Conservation (phyloP, 2,888 invertebrate species). For the Apodemia mormo region DNA sequence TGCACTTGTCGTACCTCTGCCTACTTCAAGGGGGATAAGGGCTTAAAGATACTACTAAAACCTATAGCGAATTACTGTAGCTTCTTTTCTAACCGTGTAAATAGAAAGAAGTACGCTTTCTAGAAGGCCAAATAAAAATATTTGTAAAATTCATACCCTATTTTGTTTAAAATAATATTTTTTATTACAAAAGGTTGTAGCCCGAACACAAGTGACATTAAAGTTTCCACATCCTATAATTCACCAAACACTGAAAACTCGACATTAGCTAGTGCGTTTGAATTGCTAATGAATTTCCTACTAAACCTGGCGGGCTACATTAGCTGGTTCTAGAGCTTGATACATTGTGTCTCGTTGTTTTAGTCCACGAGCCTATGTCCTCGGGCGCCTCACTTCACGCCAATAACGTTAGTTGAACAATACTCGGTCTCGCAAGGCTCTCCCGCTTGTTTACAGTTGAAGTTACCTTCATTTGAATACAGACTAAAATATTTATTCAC, state of each 20-base stretch:
- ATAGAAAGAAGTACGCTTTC: no score
- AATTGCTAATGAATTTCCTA: conserved; percentile 22
- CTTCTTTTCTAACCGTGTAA: no score
- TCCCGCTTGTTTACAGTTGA: conserved; percentile 20
- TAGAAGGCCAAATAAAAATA: no score
- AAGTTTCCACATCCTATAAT: neutral
- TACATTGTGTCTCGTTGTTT: conserved; percentile 25
- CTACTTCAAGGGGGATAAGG: no score
- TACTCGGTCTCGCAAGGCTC: conserved; percentile 42
- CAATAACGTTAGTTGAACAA: conserved; percentile 45
- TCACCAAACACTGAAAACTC: conserved; percentile 6
- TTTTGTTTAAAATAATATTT: no score
- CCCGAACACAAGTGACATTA: neutral
- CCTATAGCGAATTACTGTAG: no score
- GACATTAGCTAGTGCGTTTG: conserved; percentile 10
- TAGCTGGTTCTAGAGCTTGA: conserved; percentile 28
- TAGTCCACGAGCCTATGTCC: conserved; percentile 23
- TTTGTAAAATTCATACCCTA: no score
- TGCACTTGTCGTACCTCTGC: no score
- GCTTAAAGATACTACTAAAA: no score
- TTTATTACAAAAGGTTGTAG: no score
- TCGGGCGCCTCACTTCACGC: conserved; percentile 32
- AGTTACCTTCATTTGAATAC: conserved; percentile 25
- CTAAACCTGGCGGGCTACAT: conserved; percentile 21
- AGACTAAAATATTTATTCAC: conserved; percentile 21